Evolutionary conservation across 2,888 invertebrate species (phyloP).

Genomic region (Penaeus monodon): DNA sequence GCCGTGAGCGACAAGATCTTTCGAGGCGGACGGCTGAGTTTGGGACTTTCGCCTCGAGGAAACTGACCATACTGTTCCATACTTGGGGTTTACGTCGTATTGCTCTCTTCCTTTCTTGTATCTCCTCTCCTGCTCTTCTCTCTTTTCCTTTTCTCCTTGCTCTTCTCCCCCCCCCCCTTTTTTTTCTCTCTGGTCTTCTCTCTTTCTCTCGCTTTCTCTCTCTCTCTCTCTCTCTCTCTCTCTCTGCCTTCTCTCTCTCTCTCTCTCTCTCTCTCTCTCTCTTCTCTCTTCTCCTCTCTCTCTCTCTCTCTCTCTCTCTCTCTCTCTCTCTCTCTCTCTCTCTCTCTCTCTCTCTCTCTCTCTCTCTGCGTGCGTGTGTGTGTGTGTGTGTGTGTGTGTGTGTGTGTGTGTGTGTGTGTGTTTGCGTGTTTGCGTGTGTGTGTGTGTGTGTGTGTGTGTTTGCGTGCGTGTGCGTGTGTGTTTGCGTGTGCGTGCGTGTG

Average conservation of each 20-base stretch:
- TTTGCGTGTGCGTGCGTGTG: too few species aligned
- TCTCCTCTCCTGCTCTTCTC: background rate
- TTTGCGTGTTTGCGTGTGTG: too few species aligned
- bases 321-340: constrained; percentile 14
- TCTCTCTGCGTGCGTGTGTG: background rate
- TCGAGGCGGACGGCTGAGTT: too few species aligned
- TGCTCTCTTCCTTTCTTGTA: background rate
- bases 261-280: constrained; percentile 30
- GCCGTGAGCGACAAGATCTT: too few species aligned
- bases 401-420: too few species aligned
- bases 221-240: constrained; percentile 27
- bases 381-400: too few species aligned
- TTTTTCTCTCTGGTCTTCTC: background rate
- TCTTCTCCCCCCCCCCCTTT: background rate
- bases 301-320: constrained; percentile 9
- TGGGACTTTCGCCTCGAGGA: too few species aligned
- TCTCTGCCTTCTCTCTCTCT: constrained; percentile 16
- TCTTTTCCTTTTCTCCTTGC: background rate
- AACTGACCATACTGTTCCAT: too few species aligned
- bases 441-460: too few species aligned
- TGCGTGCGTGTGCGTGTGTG: background rate
- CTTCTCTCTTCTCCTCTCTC: constrained; percentile 20
- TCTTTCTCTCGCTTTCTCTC: background rate
- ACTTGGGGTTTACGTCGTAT: background rate
- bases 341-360: constrained; percentile 11